These are phyloP conservation scores for Xestobium rufovillosum DNA, from an alignment of 2,888 invertebrate genomes.

Conservation along the genomic window DNA sequence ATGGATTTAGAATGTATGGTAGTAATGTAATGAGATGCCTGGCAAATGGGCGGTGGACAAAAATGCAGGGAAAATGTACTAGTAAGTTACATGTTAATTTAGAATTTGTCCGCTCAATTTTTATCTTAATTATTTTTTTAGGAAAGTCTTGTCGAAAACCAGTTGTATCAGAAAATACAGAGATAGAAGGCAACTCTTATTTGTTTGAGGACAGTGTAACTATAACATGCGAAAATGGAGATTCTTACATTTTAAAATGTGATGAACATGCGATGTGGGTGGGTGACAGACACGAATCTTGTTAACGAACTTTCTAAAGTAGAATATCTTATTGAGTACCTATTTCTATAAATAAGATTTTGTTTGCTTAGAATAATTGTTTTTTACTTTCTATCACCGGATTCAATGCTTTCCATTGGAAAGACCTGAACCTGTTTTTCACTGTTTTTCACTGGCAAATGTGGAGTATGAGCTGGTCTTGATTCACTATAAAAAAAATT, in stretches of 20 bases:
- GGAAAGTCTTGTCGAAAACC: constrained; percentile 49
- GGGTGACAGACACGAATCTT: constrained; percentile 27
- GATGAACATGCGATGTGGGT: constrained; percentile 35
- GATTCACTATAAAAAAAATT: too few species aligned
- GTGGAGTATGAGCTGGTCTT: too few species aligned
- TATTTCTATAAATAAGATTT: not conserved
- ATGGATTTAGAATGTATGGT: constrained; percentile 45
- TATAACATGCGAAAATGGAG: constrained; percentile 37
- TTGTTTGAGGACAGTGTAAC: constrained; percentile 44
- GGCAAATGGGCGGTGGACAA: constrained; percentile 46
- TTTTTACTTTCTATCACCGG: too few species aligned
- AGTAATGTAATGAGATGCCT: constrained; percentile 42
- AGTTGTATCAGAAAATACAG: constrained; percentile 37
- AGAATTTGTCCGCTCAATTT: constrained; percentile 1
- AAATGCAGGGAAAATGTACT: constrained; percentile 45
- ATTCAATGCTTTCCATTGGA: too few species aligned
- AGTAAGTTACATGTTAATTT: constrained; percentile 36
- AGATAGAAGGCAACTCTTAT: constrained; percentile 45
- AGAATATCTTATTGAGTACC: not conserved
- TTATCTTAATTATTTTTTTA: constrained; percentile 27
- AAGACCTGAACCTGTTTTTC: too few species aligned
- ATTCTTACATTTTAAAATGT: constrained; percentile 31
- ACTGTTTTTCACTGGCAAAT: too few species aligned
- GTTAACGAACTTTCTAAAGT: constrained; percentile 23
- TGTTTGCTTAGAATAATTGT: too few species aligned